Evolutionary conservation across 1,140 invertebrate species (phyloP), one percentile per base, ranked within the genome.

Genomic region (Polypedilum vanderplanki): DNA sequence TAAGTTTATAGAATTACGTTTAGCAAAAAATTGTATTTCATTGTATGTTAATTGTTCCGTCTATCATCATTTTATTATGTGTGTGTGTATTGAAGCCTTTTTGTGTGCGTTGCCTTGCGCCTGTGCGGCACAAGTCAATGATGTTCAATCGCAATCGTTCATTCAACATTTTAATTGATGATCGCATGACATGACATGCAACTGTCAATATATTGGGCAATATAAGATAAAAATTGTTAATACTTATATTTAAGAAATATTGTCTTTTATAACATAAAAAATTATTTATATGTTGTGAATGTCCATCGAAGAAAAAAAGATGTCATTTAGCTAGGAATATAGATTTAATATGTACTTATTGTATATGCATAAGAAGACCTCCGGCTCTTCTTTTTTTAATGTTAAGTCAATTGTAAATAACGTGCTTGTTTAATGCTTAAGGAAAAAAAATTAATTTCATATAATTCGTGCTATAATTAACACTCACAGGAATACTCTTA

Each of bases 11-110:
- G 8, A 46, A 8, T 12, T 57, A 12, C 12, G 15, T 4, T n/a
- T 12, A 57, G n/a, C 8, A 57, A 57, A 57, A 70, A 70, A 70
- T 67, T 67, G 10, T 7, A 67, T 70, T 70, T 70, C 65, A 70
- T 70, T 70, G 20, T 17, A 70, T 70, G 17, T 70, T 70, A 70
- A 70, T 70, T 70, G 65, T 70, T 70, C 17, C 65, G 65, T 70
- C 65, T 17, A 70, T 70, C 65, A 70, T 70, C 20, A 22, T 70
- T 12, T 57, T 57, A 15, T 15, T n/a, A 57, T 57, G 46, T 46
- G 15, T 57, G n/a, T 57, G 46, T 57, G 24, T 15, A n/a, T 57
- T 15, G 15, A n/a, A 57, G 3, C 12, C n/a, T 57, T 57, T 12
- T 57, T 57, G 46, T 57, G 46, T 57, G 46, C 24, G 24, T 33